These are phyloP conservation scores for Eilema sororculum DNA, from an alignment of 2,888 invertebrate species.

Conservation along the genomic window DNA sequence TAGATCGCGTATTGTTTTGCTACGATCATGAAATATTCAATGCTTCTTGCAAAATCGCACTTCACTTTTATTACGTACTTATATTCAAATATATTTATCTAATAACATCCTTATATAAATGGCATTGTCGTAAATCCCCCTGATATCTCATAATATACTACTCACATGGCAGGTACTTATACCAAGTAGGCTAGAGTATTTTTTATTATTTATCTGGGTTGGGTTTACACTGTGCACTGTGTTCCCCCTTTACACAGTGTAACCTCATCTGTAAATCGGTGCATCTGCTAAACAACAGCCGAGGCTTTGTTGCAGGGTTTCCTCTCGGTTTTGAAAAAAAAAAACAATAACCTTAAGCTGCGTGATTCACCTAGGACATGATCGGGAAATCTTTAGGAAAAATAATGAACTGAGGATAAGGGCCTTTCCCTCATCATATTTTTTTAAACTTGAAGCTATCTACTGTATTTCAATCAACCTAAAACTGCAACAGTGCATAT, in stretches of 20 bases:
- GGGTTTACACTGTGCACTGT: too few relatives aligned
- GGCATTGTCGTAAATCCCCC: background rate
- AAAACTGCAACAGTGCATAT: background rate
- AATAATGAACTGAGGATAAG: background rate
- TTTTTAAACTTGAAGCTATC: background rate
- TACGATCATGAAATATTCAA: slow-evolving; percentile 17
- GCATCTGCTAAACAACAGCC: too few relatives aligned
- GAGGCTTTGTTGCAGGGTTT: too few relatives aligned
- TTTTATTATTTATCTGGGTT: too few relatives aligned
- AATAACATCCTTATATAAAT: background rate
- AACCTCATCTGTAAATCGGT: too few relatives aligned
- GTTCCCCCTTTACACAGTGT: too few relatives aligned
- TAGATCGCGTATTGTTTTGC: slow-evolving; percentile 24
- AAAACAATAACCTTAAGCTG: too few relatives aligned
- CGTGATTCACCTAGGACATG: too few relatives aligned
- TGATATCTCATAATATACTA: background rate
- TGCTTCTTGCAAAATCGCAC: slow-evolving; percentile 5
- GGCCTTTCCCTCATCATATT: background rate
- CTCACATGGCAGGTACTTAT: background rate
- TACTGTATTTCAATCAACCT: background rate
- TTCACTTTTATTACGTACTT: background rate
- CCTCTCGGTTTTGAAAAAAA: too few relatives aligned
- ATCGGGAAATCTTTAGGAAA: too few relatives aligned
- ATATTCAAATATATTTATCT: background rate
- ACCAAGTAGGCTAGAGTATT: background rate